Conservation (phyloP, 2,888 invertebrate species). For the Creontiades dilutus region DNA sequence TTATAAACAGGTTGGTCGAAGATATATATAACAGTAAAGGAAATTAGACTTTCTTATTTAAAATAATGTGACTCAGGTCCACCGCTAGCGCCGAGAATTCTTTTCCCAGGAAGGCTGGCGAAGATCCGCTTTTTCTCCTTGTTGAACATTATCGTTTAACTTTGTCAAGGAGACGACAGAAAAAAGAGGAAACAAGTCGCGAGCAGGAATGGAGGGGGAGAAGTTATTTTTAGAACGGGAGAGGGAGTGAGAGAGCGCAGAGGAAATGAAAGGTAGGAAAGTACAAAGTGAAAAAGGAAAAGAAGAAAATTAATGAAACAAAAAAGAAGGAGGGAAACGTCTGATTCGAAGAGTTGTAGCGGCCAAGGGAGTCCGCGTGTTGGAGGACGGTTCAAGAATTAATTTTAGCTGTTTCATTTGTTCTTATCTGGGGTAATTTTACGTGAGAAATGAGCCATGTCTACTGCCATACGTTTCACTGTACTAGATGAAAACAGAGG, state of each 20-base stretch:
- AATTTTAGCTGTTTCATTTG: background rate
- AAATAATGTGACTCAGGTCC: background rate
- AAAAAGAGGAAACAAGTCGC: background rate
- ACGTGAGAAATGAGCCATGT: too few species aligned
- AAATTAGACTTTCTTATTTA: background rate
- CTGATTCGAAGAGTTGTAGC: slow-evolving; percentile 35
- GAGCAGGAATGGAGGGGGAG: background rate
- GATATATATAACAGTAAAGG: background rate
- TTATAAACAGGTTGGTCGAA: too few species aligned
- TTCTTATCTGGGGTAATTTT: background rate
- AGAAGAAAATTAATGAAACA: slow-evolving; percentile 17
- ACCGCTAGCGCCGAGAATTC: background rate
- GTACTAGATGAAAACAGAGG: too few species aligned
- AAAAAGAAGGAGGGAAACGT: slow-evolving; percentile 6
- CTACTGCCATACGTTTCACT: too few species aligned
- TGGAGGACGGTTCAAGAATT: background rate
- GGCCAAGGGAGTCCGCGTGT: background rate
- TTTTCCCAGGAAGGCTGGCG: background rate
- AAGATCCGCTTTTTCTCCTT: background rate
- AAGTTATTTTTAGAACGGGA: slow-evolving; percentile 24
- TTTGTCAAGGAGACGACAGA: slow-evolving; percentile 36
- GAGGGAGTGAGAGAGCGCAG: background rate
- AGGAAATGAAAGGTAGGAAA: slow-evolving; percentile 30
- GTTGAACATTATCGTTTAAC: slow-evolving; percentile 39
- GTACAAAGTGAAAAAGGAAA: background rate